These are phyloP conservation scores for Emydura subglobosa DNA, from an alignment of 2,113 vertebrate genomes.

Conservation along the genomic window DNA sequence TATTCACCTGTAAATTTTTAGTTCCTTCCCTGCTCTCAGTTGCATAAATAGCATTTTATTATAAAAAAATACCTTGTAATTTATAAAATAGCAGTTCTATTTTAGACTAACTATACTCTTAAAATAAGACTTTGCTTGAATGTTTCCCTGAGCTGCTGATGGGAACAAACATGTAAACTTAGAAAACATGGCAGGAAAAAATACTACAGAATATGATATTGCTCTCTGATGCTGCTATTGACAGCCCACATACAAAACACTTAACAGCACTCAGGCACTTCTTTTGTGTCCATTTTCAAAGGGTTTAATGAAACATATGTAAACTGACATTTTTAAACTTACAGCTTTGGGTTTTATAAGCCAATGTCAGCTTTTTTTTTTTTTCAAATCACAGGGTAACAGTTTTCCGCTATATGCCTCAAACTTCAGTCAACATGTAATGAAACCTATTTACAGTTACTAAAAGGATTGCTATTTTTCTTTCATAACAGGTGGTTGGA, in stretches of 20 bases:
- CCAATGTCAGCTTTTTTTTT: background rate
- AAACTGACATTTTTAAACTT: conserved; percentile 52
- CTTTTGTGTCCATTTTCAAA: conserved; percentile 63
- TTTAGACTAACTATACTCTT: background rate
- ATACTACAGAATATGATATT: conserved; percentile 74
- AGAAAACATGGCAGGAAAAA: conserved; percentile 56
- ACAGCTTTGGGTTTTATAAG: conserved; percentile 49
- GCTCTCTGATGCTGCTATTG: conserved; percentile 71
- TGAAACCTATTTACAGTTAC: conserved; percentile 21
- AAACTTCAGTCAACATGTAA: conserved; percentile 42
- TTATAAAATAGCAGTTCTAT: background rate
- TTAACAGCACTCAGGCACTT: conserved; percentile 64
- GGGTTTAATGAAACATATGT: conserved; percentile 71
- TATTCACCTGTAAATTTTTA: background rate
- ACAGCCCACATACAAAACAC: conserved; percentile 71
- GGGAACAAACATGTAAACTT: conserved; percentile 55
- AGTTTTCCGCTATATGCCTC: conserved; percentile 38
- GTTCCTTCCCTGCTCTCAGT: background rate
- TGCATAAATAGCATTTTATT: background rate
- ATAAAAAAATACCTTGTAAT: background rate
- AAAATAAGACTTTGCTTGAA: background rate
- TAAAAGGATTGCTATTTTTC: conserved; percentile 30
- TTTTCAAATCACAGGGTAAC: conserved; percentile 8
- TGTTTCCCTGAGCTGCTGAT: background rate
- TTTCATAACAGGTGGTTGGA: background rate